Evolutionary conservation across 1,140 invertebrate species (phyloP), one percentile per base, ranked within the genome.

Genomic region (Drosophila pruinosa): DNA sequence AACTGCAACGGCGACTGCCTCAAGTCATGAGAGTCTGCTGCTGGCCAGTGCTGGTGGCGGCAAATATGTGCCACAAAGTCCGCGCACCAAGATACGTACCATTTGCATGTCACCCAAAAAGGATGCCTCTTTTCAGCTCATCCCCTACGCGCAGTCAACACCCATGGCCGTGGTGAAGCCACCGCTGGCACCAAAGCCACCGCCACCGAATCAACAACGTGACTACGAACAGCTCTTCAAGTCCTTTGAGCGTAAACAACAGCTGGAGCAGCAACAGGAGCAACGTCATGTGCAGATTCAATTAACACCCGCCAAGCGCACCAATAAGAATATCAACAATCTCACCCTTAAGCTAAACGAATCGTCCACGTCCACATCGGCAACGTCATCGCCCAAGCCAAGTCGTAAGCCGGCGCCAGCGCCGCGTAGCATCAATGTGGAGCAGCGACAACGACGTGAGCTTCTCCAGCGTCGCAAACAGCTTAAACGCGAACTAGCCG

Each of bases 361-460:
- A 10, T 53, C 54, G 1, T 4, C 34, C 8, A 10, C 28, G 26
- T n/a, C n/a, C n/a, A n/a, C n/a, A 14, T 19, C 53, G 6, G 43
- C 38, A 7, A 64, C 22, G 2, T 59, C 61, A 36, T 89, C 89
- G 0, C 89, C 89, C 0, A 90, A 83, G 36, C 38, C 56, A 1
- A 83, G 47, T 19, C 72, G 88, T 0, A 90, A 90, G 15, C 89
- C 89, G 15, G 86, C 86, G 12, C 89, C 89, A 10, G 89, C 89
- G 21, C 86, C 86, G 0, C 63, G 89, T 4, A 94, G 95, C n/a
- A 95, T 95, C 8, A 80, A 89, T 58, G 58, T 78, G 28, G 78
- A 88, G 64, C 75, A 82, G 38, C 63, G 79, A 36, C 91, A 93
- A 54, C 92, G 92, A 5, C 92, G 93, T 90, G 73, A 93, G 72